Evolutionary conservation across 2,113 vertebrate species (phyloP).

Genomic region (Beaufortia kweichowensis): DNA sequence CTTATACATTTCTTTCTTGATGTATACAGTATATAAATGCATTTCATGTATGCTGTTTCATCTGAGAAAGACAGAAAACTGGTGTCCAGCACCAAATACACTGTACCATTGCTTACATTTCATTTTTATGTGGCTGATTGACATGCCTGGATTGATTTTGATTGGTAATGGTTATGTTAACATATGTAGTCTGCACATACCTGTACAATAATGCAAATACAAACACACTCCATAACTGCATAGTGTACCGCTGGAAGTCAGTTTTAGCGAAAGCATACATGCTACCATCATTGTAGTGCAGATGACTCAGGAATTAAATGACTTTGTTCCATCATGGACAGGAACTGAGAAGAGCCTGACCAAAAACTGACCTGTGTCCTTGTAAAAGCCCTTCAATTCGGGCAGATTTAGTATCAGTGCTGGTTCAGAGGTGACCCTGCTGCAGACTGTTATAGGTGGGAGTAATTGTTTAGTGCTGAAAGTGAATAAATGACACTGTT

Average conservation of each 20-base stretch:
- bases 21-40: neutral
- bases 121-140: slow-evolving; percentile 11
- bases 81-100: slow-evolving; percentile 72
- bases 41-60: slow-evolving; percentile 10
- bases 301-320: neutral
- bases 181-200: neutral
- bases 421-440: slow-evolving; percentile 25
- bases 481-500: slow-evolving; percentile 12
- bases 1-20: slow-evolving; percentile 4
- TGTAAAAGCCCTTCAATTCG: neutral
- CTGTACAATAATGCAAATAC: neutral
- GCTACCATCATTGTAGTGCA: neutral
- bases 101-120: slow-evolving; percentile 17
- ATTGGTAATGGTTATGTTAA: neutral
- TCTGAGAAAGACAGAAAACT: slow-evolving; percentile 38
- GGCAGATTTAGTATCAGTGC: neutral
- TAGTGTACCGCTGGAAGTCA: slow-evolving; percentile 45
- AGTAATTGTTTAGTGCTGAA: slow-evolving; percentile 4
- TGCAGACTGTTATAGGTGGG: slow-evolving; percentile 4
- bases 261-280: slow-evolving; percentile 38
- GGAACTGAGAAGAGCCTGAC: neutral
- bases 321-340: neutral
- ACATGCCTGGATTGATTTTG: slow-evolving; percentile 7
- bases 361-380: neutral
- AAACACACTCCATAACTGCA: slow-evolving; percentile 38